Percentiles rank a stretch among this genome's conserved stretches.
Evolutionary conservation across 2,113 vertebrate genomes (phyloP).

Genomic region (Ginglymostoma cirratum): DNA sequence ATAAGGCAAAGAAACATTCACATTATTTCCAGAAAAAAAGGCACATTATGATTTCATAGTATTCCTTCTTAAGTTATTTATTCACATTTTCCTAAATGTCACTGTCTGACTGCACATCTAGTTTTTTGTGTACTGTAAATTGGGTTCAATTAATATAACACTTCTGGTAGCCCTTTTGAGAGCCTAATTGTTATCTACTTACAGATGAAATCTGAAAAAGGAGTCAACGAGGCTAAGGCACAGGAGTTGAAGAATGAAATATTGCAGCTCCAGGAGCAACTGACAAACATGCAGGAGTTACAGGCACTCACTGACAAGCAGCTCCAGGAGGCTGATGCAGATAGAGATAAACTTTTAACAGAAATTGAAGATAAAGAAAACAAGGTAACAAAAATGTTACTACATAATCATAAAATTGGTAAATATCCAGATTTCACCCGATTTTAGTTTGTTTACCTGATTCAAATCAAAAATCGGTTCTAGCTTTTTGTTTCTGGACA

Average conservation of each 20-base stretch:
- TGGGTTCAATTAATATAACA: not conserved
- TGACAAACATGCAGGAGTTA: slow-evolving; percentile 65
- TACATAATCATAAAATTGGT: not conserved
- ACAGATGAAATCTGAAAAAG: slow-evolving; percentile 60
- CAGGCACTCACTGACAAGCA: slow-evolving; percentile 66
- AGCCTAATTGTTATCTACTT: slow-evolving; percentile 33
- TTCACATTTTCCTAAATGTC: not conserved
- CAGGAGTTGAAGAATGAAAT: slow-evolving; percentile 62
- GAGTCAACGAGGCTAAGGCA: slow-evolving; percentile 53
- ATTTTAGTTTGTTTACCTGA: not conserved
- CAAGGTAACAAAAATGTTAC: slow-evolving; percentile 51
- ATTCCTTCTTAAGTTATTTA: not conserved
- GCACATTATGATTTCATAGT: not conserved
- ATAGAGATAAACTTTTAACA: slow-evolving; percentile 62
- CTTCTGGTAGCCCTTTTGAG: not conserved
- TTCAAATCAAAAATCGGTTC: not conserved
- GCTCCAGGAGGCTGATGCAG: slow-evolving; percentile 69
- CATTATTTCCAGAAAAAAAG: not conserved
- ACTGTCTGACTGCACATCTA: not conserved
- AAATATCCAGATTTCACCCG: not conserved
- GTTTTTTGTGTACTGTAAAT: not conserved
- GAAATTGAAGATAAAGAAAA: slow-evolving; percentile 66
- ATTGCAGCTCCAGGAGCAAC: slow-evolving; percentile 54
- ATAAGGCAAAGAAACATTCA: not conserved
- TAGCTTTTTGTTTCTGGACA: not conserved